These are phyloP conservation scores for Drosophila insularis DNA, from an alignment of 1,140 invertebrate species.

Conservation along the genomic window DNA sequence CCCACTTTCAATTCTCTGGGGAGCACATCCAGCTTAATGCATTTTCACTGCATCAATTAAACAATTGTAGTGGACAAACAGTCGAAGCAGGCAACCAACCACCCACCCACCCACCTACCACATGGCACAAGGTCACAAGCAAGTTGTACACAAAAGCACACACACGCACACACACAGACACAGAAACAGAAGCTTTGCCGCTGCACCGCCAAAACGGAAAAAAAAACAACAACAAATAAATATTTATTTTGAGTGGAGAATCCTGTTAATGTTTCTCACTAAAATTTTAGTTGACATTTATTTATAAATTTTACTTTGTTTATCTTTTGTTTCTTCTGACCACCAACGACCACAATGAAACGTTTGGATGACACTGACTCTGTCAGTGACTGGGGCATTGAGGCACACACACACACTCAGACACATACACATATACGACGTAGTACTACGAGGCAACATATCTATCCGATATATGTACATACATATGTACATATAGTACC, in stretches of 20 bases:
- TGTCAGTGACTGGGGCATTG: background rate
- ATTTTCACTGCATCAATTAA: background rate
- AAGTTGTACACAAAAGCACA: background rate
- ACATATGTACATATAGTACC: background rate
- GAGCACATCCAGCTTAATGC: too few relatives aligned
- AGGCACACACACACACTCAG: background rate
- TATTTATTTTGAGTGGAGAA: background rate
- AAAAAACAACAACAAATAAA: background rate
- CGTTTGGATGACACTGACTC: constrained; percentile 4
- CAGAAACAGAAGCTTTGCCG: background rate
- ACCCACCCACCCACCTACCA: background rate
- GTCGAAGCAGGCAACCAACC: background rate
- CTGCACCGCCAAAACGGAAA: background rate
- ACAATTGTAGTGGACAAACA: background rate
- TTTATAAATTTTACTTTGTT: background rate
- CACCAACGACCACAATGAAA: background rate
- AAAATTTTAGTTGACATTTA: background rate
- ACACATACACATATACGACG: background rate
- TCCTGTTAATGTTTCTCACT: background rate
- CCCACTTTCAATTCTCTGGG: too few relatives aligned
- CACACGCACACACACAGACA: background rate
- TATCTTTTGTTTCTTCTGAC: background rate
- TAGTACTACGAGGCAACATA: constrained; percentile 1
- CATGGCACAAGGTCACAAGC: background rate
- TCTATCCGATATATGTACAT: background rate